Conservation (phyloP, 2,888 invertebrate genomes). For the Melangyna quadrimaculata region DNA sequence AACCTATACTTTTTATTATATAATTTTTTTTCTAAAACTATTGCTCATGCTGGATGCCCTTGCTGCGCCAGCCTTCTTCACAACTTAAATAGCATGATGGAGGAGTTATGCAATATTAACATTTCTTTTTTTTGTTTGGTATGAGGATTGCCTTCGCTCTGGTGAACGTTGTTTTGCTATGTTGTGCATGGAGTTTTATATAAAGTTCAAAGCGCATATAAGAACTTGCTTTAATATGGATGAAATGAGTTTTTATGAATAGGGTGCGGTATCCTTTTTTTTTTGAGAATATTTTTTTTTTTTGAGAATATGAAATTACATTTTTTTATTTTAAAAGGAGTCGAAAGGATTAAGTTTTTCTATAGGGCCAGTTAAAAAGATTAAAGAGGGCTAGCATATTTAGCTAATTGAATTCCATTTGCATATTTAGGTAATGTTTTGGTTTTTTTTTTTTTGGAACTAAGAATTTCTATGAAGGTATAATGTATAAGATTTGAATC, state of each 20-base stretch:
- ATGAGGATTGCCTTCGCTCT: constrained; percentile 41
- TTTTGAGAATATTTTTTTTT: constrained; percentile 23
- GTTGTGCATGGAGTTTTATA: constrained; percentile 3
- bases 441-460: not conserved
- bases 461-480: not conserved
- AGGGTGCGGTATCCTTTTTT: constrained; percentile 41
- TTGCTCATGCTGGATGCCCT: constrained; percentile 19
- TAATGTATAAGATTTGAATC: not conserved
- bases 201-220: constrained; percentile 64
- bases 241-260: constrained; percentile 45
- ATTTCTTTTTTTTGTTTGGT: constrained; percentile 13
- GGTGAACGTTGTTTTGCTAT: constrained; percentile 43
- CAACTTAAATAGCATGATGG: constrained; percentile 12
- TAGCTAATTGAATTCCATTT: constrained; percentile 48
- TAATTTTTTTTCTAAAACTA: constrained; percentile 49
- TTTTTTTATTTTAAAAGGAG: constrained; percentile 19
- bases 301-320: constrained; percentile 30
- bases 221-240: constrained; percentile 54
- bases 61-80: not conserved
- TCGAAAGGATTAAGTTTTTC: constrained; percentile 30
- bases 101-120: constrained; percentile 60
- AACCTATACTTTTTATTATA: constrained; percentile 41
- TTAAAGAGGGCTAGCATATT: constrained; percentile 34
- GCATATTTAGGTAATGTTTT: not conserved
- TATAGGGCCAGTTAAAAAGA: not conserved